Evolutionary conservation across 2,888 invertebrate genomes (phyloP), one percentile per base, ranked within the genome.

Genomic region (Drosophila maculinotata): DNA sequence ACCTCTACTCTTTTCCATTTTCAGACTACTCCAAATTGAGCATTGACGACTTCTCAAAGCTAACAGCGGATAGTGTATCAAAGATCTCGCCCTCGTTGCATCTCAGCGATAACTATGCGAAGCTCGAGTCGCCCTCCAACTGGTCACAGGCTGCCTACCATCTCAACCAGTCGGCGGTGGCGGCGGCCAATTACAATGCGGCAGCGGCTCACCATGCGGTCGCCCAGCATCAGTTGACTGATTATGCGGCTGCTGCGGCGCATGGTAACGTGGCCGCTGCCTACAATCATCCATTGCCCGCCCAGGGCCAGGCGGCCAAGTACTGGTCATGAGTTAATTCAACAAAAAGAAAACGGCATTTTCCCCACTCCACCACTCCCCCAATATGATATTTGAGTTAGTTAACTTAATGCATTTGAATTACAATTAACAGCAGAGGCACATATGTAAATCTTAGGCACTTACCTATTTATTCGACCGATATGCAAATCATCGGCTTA

Each of bases 11-110:
- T 1, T 15, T 9, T 1, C 4, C 3, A 1, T 4, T 52, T 62
- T 12, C 44, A 91, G 94, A 94, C 81, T 93, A 93, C 28, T 92
- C 93, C 12, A 94, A 94, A 71, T 87, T 92, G 41, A 84, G 89
- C 30, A 91, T 92, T 35, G 92, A 92, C 66, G 90, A 93, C 36
- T 91, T 93, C 69, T 92, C 94, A 0, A 94, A 93, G 60, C 76
- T 91, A 8, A 89, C 92, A 5, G 89, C 89, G 26, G 92, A 92
- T 58, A 90, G 90, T 69, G 90, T 91, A 20, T 87, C 90, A 12
- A 91, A 92, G 89, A 92, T 92, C 81, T 90, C 91, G 60, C 91
- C 92, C 42, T 89, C 90, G 9, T 60, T 91, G 35, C 90, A 90
- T 62, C 76, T 90, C 42, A 86, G 80, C 71, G 91, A 91, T 28